Evolutionary conservation across 2,113 vertebrate genomes (phyloP), one percentile per base, ranked within the genome.

Genomic region (Dinomys branickii): DNA sequence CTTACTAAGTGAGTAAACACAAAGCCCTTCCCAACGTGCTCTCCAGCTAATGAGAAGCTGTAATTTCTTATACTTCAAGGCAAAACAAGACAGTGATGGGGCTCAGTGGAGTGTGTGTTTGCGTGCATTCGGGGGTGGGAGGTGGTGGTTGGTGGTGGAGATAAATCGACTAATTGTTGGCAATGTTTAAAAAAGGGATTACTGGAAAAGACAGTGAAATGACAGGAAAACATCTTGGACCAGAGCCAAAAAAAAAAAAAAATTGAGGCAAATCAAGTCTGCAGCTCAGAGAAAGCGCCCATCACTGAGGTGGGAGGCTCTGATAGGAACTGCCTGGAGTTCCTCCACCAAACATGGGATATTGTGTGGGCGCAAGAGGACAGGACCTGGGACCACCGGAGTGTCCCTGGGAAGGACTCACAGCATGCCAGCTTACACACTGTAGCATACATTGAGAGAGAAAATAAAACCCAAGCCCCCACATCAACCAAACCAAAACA

Each of bases 1-100:
- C 98, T 98, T 98, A 97, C 98, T 98, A 98, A 98, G 98, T 99
- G 98, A 99, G 98, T 99, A 99, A 98, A 98, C 97, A 98, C 98
- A 98, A 98, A 98, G 98, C 98, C 98, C 96, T 98, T 98, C 98
- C 98, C 98, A 98, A 98, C 96, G 98, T 98, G 97, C 98, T 98
- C 98, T 98, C 97, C 98, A 97, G 98, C 98, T 99, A 98, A 98
- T 98, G 98, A 98, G 98, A 98, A 98, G 98, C 98, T 98, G 98
- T 98, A 98, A 98, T 98, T 99, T 98, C 98, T 98, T 98, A 98
- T 97, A 98, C 98, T 98, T 98, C 97, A 98, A 98, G 98, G 98
- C 97, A 98, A 98, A 98, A 97, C 95, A 97, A 98, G 98, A 96
- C 98, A 98, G 97, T 96, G 98, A 98, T 98, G 98, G 98, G 98